Base-by-base conservation (phyloP, 2,888 invertebrate species). In the Cryptus armator region DNA sequence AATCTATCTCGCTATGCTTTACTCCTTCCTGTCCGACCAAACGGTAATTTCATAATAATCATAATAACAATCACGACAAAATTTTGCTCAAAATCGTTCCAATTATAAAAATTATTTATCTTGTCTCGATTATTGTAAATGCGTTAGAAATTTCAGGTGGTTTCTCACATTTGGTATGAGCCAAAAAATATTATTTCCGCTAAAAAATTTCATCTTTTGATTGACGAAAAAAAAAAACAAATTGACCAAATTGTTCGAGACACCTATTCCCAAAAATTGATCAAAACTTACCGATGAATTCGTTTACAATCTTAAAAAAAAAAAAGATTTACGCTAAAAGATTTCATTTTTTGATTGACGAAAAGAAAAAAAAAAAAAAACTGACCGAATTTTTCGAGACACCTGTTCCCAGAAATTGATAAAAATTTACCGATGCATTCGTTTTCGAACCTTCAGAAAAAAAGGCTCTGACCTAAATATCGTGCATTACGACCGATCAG, bases 1-100 rank as follows among this genome's bases (percentile, higher is more conserved):
- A 86, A 87, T 83, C 85, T 64, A 66, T 74, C 80, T 80, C 66
- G 51, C 72, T 44, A 46, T 43, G 76, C 53, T 74, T 62, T 48
- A 62, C 82, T 67, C 79, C 66, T 51, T 81, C 59, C 64, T 75
- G 37, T 62, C 32, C 37, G 44, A 16, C 9, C 43, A 29, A 77
- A 66, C 56, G 62, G 12, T 75, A 81, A 67, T 77, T 62, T 71
- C 62, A 72, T 37, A 75, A 76, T 53, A 43, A 75, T 14, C 44
- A 71, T 59, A 43, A 62, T 53, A 9, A 75, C 59, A 51, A 75
- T 74, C 9, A 6, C 14, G 24, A 71, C 24, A 24, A 77, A 53
- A 9, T 1, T 46, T 66, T 56, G 16, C 64, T 43, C 66, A n/a
- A 19, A 6, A 16, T 46, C 59, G n/a, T 51, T 12, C 24, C 66